Percentiles rank a stretch among this genome's conserved stretches.
Evolutionary conservation across 2,797 vertebrate genomes (phyloP).

Genomic region (Loriculus beryllinus): DNA sequence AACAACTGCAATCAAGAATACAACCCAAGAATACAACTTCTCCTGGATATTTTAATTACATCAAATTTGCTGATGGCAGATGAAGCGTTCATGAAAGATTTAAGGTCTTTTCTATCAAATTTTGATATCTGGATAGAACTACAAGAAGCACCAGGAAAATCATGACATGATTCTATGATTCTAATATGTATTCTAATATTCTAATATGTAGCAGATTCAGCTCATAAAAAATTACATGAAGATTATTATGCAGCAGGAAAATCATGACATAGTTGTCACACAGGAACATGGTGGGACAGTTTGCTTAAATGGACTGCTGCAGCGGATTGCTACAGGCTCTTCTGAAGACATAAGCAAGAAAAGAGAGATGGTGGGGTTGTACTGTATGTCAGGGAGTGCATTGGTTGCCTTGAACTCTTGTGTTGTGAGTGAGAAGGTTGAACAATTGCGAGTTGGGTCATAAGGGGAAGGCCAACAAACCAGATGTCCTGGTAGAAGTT

Average conservation of each 20-base stretch:
- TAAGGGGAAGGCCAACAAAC: not conserved
- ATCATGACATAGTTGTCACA: not conserved
- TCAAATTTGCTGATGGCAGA: not conserved
- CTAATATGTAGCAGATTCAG: not conserved
- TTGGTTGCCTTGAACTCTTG: not conserved
- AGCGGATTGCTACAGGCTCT: not conserved
- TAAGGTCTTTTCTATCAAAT: not conserved
- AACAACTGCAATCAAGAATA: not conserved
- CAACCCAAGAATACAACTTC: not conserved
- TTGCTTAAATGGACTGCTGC: not conserved
- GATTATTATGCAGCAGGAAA: not conserved
- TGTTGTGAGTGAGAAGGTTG: not conserved
- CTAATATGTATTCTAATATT: not conserved
- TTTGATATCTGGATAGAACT: not conserved
- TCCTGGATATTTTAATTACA: not conserved
- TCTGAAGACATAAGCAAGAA: not conserved
- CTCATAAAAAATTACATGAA: not conserved
- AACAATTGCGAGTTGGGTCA: not conserved
- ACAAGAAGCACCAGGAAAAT: not conserved
- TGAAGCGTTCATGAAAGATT: not conserved
- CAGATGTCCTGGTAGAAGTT: not conserved
- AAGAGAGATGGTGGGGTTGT: not conserved
- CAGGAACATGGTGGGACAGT: not conserved
- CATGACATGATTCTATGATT: not conserved
- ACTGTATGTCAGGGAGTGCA: not conserved